These are phyloP conservation scores for Takifugu ocellatus DNA, from an alignment of 2,797 vertebrate species.

Conservation along the genomic window DNA sequence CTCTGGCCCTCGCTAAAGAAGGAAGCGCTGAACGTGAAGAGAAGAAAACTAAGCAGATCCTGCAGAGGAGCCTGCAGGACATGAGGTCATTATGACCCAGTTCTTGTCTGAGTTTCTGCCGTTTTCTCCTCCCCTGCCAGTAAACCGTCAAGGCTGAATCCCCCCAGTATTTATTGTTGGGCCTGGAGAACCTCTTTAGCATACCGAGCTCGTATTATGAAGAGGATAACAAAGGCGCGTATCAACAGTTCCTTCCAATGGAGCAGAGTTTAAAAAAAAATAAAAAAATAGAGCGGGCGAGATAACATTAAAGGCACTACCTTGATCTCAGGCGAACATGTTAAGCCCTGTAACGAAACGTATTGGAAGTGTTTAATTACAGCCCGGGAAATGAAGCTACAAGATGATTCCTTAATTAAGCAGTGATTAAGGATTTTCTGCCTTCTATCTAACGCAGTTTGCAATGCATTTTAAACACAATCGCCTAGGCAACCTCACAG, in stretches of 20 bases:
- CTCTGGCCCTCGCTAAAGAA: slow-evolving; percentile 59
- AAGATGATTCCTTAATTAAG: slow-evolving; percentile 89
- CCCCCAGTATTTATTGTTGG: slow-evolving; percentile 73
- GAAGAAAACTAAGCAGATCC: slow-evolving; percentile 56
- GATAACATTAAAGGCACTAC: slow-evolving; percentile 86
- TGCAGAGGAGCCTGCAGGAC: slow-evolving; percentile 74
- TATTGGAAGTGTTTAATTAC: slow-evolving; percentile 86
- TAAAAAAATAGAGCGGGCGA: slow-evolving; percentile 54
- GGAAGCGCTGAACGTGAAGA: slow-evolving; percentile 39
- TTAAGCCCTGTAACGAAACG: slow-evolving; percentile 86
- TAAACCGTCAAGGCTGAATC: slow-evolving; percentile 66
- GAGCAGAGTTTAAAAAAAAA: slow-evolving; percentile 72
- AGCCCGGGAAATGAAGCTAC: slow-evolving; percentile 84
- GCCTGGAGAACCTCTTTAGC: slow-evolving; percentile 72
- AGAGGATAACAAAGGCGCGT: slow-evolving; percentile 78
- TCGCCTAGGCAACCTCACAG: slow-evolving; percentile 74
- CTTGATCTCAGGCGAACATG: slow-evolving; percentile 86
- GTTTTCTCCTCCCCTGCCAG: slow-evolving; percentile 38
- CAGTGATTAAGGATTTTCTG: slow-evolving; percentile 86
- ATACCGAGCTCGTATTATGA: slow-evolving; percentile 76
- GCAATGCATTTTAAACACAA: slow-evolving; percentile 84
- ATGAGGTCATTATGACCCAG: slow-evolving; percentile 81
- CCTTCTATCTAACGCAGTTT: slow-evolving; percentile 80
- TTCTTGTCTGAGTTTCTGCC: slow-evolving; percentile 75
- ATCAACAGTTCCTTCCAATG: slow-evolving; percentile 82